Evolutionary conservation across 2,113 vertebrate genomes (phyloP).

Genomic region (Conger conger): DNA sequence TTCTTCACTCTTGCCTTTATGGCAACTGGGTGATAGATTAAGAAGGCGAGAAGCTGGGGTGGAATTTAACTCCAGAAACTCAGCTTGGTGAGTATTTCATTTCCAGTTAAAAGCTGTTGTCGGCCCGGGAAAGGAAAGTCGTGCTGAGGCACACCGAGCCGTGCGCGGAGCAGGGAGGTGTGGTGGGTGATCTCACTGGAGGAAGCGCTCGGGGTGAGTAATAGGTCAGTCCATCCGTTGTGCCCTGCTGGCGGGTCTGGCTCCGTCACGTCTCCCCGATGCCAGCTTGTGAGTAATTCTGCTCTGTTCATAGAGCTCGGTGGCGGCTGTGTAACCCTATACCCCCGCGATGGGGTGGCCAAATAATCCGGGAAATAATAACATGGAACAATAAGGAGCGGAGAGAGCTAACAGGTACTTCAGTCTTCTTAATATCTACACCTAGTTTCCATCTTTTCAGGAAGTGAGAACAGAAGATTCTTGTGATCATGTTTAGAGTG

Average conservation of each 20-base stretch:
- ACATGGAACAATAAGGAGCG: not conserved
- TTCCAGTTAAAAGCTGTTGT: not conserved
- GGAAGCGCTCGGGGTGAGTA: slow-evolving; percentile 34
- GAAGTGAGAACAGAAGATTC: not conserved
- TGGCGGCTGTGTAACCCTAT: not conserved
- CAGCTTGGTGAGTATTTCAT: not conserved
- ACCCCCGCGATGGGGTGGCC: not conserved
- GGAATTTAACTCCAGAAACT: not conserved
- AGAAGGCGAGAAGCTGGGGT: not conserved
- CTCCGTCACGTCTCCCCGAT: slow-evolving; percentile 27
- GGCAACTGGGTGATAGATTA: not conserved
- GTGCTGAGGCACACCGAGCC: not conserved
- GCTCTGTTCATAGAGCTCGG: not conserved
- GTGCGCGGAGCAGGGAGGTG: not conserved
- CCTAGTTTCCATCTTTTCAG: not conserved
- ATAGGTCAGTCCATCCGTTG: slow-evolving; percentile 44
- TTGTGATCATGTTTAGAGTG: not conserved
- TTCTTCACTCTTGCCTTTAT: not conserved
- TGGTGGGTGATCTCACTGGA: slow-evolving; percentile 24
- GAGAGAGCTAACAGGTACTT: not conserved
- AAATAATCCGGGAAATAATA: slow-evolving; percentile 7
- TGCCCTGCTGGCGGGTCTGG: slow-evolving; percentile 40
- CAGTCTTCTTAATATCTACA: not conserved
- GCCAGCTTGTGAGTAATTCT: slow-evolving; percentile 33
- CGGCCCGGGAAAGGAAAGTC: not conserved